Base-by-base conservation (phyloP, 2,888 invertebrate species). In the Campoplex capitator region DNA sequence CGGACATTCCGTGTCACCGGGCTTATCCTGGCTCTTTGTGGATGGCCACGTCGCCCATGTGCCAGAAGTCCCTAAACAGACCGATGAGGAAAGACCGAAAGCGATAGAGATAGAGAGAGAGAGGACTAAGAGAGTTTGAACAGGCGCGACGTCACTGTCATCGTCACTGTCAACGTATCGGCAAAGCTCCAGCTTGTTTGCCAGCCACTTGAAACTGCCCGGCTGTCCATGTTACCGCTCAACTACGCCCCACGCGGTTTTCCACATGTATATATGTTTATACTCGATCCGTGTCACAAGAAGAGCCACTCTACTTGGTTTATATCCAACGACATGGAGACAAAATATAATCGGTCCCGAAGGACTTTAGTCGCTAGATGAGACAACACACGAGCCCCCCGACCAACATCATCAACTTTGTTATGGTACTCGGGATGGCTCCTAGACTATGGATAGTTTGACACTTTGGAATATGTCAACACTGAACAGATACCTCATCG, bases 121-220 rank as follows among this genome's bases (percentile, higher is more conserved):
- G 62, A 68, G 74, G n/a, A 74, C 13, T 54, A 77, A 75, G 84
- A 77, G 86, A 85, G 89, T 89, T 91, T 91, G 89, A 76, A 83
- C 81, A 82, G 82, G 79, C 70, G 65, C 78, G 74, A 76, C 84
- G 80, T 82, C 87, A 88, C 84, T 87, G 88, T 85, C 88, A 85
- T 88, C 84, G 86, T 88, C 86, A 86, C 88, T 88, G 87, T 89
- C 88, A 87, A 88, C 88, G 73, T 87, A 89, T 87, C 87, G 81
- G 84, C 62, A 80, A 83, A 82, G 81, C 78, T 82, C 85, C 79
- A 85, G 86, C 89, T 89, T 90, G 90, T 91, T 91, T 91, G 90
- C 89, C 89, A 90, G 88, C 82, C 90, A 91, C 90, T 91, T 88
- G 86, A 89, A 88, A 86, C 87, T 84, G 88, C 86, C 88, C 88